A percentile compares a stretch with the other conserved stretches of the same genome.
These are phyloP conservation scores for Eupithecia centaureata DNA, from an alignment of 2,888 invertebrate species.

Conservation along the genomic window DNA sequence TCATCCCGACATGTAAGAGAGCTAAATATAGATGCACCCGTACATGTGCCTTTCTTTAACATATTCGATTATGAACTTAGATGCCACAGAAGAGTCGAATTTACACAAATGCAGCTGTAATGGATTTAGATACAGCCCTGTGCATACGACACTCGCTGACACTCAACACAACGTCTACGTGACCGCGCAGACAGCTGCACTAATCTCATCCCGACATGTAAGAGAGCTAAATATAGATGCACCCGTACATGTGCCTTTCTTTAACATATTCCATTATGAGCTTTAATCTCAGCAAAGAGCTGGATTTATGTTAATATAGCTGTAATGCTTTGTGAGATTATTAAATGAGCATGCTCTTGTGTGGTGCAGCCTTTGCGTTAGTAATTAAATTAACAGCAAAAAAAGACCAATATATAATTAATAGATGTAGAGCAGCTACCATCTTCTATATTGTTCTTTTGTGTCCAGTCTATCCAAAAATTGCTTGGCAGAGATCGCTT, in stretches of 20 bases:
- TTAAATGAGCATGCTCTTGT: not conserved
- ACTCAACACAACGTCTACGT: conserved; percentile 75
- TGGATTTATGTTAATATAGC: not conserved
- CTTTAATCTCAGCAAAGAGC: not conserved
- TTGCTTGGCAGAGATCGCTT: too few species aligned
- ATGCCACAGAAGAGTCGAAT: not conserved
- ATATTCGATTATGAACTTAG: conserved; percentile 21
- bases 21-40: conserved; percentile 52
- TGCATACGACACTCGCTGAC: conserved; percentile 57
- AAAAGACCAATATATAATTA: too few species aligned
- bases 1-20: conserved; percentile 56
- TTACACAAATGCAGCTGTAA: not conserved
- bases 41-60: conserved; percentile 27
- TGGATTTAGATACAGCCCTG: conserved; percentile 28
- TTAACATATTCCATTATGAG: conserved; percentile 26
- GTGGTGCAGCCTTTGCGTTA: not conserved
- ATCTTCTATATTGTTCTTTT: too few species aligned
- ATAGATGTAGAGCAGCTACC: too few species aligned
- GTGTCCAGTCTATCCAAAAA: too few species aligned
- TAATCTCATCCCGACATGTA: conserved; percentile 65
- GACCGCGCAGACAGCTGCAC: conserved; percentile 76
- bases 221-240: conserved; percentile 54
- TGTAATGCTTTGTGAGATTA: conserved; percentile 7
- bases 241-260: conserved; percentile 28
- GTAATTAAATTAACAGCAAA: not conserved